Base-by-base conservation (phyloP, 2,797 vertebrate genomes). In the Synaphobranchus kaupii region DNA sequence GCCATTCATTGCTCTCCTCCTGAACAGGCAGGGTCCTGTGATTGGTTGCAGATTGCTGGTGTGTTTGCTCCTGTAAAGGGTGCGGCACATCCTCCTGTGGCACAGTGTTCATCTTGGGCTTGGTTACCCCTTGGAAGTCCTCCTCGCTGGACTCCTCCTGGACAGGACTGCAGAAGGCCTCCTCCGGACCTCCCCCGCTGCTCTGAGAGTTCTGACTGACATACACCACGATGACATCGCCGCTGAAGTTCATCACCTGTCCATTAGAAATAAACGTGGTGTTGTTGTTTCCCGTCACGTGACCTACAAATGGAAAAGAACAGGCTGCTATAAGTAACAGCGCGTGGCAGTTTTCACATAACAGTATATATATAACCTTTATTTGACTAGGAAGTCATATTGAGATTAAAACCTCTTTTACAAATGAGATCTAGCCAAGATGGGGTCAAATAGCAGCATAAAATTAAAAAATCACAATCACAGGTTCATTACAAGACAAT, bases 211-310 rank as follows among this genome's bases (percentile, higher is more conserved):
- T 97, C 90, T 98, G 97, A 92, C 97, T 97, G 92, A 99, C 97
- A n/a, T 98, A 98, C 87, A 99, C 97, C 48, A 99, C 97, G 39
- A 99, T 98, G 92, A 99, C 97, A 48, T 99, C 98, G 0, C 98
- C 97, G 82, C 97, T 99, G 95, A 99, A 99, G 94, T 99, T 99
- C 98, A 99, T 99, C 92, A 99, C 98, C 95, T 99, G 97, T 88
- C 98, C 98, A 15, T 96, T 98, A 93, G 98, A 99, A 93, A 99
- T 98, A 92, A 99, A 99, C 84, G 98, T 99, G 92, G 98, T 99
- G 96, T 98, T 99, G 93, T 98, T 94, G 95, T 97, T 98, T 90
- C 98, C 98, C 39, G 97, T 97, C 94, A 99, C 97, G 90, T 97
- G 97, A 94, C 98, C 98, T 99, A 91, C 34, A 68, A 60, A 84